Evolutionary conservation across 2,888 invertebrate species (phyloP).

Genomic region (Platycnemis pennipes): DNA sequence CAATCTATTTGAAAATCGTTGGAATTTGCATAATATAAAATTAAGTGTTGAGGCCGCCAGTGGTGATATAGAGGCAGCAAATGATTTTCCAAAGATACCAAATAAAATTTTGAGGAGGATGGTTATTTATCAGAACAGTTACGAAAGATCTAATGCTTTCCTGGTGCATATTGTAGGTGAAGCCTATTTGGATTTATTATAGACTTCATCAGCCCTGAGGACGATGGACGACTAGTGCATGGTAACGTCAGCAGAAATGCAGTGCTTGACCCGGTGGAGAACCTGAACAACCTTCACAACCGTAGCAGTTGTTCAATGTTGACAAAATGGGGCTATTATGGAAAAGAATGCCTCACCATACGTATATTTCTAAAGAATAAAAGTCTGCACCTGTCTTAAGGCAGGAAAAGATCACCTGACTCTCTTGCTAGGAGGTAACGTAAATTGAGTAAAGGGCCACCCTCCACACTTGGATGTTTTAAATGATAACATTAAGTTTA

Average conservation of each 20-base stretch:
- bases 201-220: too few species aligned
- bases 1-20: constrained; percentile 71
- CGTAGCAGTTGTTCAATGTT: constrained; percentile 72
- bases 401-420: neutral
- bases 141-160: too few species aligned
- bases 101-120: constrained; percentile 72
- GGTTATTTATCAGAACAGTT: constrained; percentile 73
- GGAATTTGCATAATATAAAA: constrained; percentile 69
- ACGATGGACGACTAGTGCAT: too few species aligned
- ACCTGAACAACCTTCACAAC: too few species aligned
- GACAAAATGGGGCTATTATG: neutral
- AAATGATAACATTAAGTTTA: neutral
- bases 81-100: constrained; percentile 70
- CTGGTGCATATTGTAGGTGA: too few species aligned
- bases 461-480: constrained; percentile 68
- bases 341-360: constrained; percentile 19
- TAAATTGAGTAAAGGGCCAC: constrained; percentile 72
- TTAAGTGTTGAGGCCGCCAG: constrained; percentile 73
- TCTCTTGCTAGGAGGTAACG: neutral
- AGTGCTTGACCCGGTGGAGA: too few species aligned
- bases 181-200: too few species aligned
- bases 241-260: too few species aligned
- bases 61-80: constrained; percentile 68
- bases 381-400: neutral
- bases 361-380: neutral